Conservation (phyloP, 2,113 vertebrate genomes). For the Charina bottae region DNA sequence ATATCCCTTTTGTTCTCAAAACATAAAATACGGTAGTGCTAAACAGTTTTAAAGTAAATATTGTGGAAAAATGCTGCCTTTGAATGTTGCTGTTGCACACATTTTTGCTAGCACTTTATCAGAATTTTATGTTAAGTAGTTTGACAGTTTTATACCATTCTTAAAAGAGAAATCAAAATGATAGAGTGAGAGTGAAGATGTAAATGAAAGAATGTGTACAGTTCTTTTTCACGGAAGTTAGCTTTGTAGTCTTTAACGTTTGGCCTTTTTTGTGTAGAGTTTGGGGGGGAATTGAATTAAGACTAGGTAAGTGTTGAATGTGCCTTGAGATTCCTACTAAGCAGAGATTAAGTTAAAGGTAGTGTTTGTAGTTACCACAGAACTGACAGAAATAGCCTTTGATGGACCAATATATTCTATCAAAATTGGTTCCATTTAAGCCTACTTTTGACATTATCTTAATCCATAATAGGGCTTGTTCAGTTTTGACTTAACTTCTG, state of each 20-base stretch:
- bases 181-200: slow-evolving; percentile 27
- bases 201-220: rapidly evolving
- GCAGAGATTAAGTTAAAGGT: neutral
- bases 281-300: too few species aligned
- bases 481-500: too few species aligned
- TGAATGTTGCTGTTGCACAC: neutral
- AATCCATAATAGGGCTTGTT: too few species aligned
- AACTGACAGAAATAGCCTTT: too few species aligned
- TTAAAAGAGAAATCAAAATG: neutral
- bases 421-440: too few species aligned
- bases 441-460: too few species aligned
- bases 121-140: neutral
- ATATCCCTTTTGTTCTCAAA: neutral
- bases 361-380: too few species aligned
- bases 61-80: neutral
- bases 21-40: neutral
- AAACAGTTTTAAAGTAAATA: neutral
- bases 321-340: neutral
- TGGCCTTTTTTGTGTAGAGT: too few species aligned
- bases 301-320: neutral
- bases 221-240: neutral
- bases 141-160: neutral
- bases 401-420: too few species aligned
- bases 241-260: neutral
- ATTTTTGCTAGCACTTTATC: slow-evolving; percentile 7